Evolutionary conservation across 2,888 invertebrate genomes (phyloP).

Genomic region (Poecilobothrus nobilitatus): DNA sequence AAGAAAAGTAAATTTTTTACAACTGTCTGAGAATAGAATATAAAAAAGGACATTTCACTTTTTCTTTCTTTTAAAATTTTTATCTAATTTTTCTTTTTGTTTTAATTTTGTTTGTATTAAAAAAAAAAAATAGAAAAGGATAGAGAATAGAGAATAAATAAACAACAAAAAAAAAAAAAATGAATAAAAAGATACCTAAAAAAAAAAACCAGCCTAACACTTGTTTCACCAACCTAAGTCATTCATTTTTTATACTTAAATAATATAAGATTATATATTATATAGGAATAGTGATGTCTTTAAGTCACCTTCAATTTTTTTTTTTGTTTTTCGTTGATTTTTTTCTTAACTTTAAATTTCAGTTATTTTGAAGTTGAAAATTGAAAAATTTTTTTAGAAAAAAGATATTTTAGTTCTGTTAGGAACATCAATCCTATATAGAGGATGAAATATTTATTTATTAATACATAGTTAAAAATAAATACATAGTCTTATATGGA

Average conservation of each 20-base stretch:
- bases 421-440: too few relatives aligned
- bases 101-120: neutral
- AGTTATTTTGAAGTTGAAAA: too few relatives aligned
- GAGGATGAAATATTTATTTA: too few relatives aligned
- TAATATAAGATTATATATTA: neutral
- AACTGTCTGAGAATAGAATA: neutral
- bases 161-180: neutral
- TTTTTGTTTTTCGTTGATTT: too few relatives aligned
- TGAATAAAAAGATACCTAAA: too few relatives aligned
- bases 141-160: neutral
- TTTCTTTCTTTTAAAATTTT: neutral
- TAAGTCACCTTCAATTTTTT: neutral
- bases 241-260: neutral
- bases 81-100: neutral
- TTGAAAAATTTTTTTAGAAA: too few relatives aligned
- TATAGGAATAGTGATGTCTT: neutral
- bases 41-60: neutral
- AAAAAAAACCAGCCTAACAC: too few relatives aligned
- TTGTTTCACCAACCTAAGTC: too few relatives aligned
- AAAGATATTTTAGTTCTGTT: too few relatives aligned
- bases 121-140: neutral
- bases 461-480: too few relatives aligned
- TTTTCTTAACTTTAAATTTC: neutral
- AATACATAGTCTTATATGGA: too few relatives aligned
- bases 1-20: neutral